These are phyloP conservation scores for Eupeodes luniger DNA, from an alignment of 2,888 invertebrate genomes.

Conservation along the genomic window DNA sequence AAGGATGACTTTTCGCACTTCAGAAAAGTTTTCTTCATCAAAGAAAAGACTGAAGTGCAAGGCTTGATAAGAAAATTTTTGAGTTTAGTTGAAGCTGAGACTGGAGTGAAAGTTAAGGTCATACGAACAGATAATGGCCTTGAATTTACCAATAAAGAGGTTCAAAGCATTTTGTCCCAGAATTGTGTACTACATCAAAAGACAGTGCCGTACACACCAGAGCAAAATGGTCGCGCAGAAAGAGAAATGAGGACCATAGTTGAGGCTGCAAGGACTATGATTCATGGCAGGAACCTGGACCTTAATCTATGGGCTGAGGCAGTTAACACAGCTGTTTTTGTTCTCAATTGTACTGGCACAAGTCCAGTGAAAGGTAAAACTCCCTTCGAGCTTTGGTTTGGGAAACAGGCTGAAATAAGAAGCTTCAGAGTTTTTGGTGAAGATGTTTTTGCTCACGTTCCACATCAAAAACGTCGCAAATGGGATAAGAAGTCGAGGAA, in stretches of 20 bases:
- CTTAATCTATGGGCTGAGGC: constrained; percentile 82
- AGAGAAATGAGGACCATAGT: constrained; percentile 80
- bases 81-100: constrained; percentile 1
- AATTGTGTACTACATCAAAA: constrained; percentile 77
- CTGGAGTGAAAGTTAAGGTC: constrained; percentile 47
- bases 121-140: constrained; percentile 78
- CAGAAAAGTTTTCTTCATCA: no score
- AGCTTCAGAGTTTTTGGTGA: constrained; percentile 80
- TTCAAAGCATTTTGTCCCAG: constrained; percentile 73
- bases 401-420: background rate
- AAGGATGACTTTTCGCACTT: no score
- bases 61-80: no score
- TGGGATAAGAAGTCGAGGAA: constrained; percentile 79
- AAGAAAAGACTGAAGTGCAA: no score
- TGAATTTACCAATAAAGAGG: constrained; percentile 77
- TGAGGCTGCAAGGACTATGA: constrained; percentile 79
- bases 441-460: constrained; percentile 78
- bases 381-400: background rate
- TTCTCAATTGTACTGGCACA: constrained; percentile 79
- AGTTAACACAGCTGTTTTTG: constrained; percentile 79
- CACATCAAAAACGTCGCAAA: constrained; percentile 78
- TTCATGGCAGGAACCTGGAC: constrained; percentile 47
- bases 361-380: constrained; percentile 74
- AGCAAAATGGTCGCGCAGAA: constrained; percentile 81
- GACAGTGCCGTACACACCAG: constrained; percentile 78